phyloP scores from a whole-genome alignment of 2,888 invertebrate genomes.

The Sphinx pinastri region DNA sequence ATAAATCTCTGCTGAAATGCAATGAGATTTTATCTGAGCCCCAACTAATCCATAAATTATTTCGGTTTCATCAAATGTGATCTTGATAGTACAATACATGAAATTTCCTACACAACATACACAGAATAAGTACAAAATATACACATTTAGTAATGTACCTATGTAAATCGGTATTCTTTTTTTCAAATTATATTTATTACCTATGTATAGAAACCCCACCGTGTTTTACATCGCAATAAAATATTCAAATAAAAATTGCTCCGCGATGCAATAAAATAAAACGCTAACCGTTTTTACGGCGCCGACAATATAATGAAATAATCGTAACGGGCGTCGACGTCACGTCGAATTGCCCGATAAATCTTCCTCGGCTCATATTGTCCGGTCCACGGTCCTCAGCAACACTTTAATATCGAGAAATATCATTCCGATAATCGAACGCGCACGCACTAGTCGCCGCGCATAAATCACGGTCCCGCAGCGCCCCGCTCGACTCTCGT shows the following conservation, averaged over 20 bases:
- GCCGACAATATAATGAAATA: constrained; percentile 83
- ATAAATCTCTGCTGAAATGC: neutral
- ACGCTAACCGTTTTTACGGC: constrained; percentile 82
- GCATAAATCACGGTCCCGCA: constrained; percentile 79
- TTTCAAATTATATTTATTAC: constrained; percentile 3
- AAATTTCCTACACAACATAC: neutral
- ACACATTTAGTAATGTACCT: neutral
- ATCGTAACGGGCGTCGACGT: constrained; percentile 81
- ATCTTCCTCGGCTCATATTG: constrained; percentile 84
- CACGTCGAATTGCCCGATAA: constrained; percentile 80
- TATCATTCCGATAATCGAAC: constrained; percentile 83
- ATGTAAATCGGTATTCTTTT: neutral
- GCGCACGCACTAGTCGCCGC: constrained; percentile 68
- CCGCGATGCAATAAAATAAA: constrained; percentile 79
- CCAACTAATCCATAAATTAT: constrained; percentile 10
- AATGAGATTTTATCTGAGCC: neutral
- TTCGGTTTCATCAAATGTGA: constrained; percentile 27
- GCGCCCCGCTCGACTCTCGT: constrained; percentile 74
- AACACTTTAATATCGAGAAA: constrained; percentile 84
- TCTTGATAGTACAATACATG: neutral
- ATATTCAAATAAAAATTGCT: constrained; percentile 80
- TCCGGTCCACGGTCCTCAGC: constrained; percentile 73
- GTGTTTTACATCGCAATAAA: constrained; percentile 79
- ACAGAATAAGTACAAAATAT: neutral
- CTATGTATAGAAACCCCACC: constrained; percentile 47